Base-by-base conservation (phyloP, 1,140 invertebrate genomes). In the Lanistes nyassanus region DNA sequence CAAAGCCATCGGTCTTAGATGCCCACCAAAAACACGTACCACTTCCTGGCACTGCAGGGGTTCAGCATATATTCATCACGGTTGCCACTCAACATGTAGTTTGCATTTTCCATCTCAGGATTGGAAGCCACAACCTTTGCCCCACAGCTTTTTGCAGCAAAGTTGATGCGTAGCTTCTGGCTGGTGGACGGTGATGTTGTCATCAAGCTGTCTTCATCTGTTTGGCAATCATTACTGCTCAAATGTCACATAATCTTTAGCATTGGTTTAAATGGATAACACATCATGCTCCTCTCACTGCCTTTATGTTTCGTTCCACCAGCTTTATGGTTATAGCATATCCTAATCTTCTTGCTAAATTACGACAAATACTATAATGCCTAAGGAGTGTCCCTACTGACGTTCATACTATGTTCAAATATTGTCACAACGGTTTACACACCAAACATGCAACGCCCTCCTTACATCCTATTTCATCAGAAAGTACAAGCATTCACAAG, bases 21-120 rank as follows among this genome's bases (percentile, higher is more conserved):
- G n/a, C n/a, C n/a, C n/a, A n/a, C n/a, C n/a, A n/a, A n/a, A n/a
- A n/a, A n/a, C n/a, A 79, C 90, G 89, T 55, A 91, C 89, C 79
- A 91, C 90, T 86, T 94, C 76, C 86, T 88, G 31, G 82, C 94
- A 47, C 73, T 81, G 88, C 98, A 99, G 6, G 96, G 95, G 88
- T 98, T 99, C 34, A 99, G 91, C 94, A 99, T 96, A 84, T 99
- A 99, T 86, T 99, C 98, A 88, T 99, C 98, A 76, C 93, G 92
- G 47, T 94, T 95, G 1, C 94, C 93, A 64, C 94, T 97, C 16
- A 99, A 89, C 39, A 99, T 93, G 37, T 94, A 93, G 71, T 84
- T 88, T 68, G 80, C 93, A 92, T 96, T 95, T 76, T 94, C 92
- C 0, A 97, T 93, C 90, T 99, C 98, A 0, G 94, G 92, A 91